Evolutionary conservation across 2,888 invertebrate species (phyloP), one percentile per base, ranked within the genome.

Genomic region (Dendrolimus pini): DNA sequence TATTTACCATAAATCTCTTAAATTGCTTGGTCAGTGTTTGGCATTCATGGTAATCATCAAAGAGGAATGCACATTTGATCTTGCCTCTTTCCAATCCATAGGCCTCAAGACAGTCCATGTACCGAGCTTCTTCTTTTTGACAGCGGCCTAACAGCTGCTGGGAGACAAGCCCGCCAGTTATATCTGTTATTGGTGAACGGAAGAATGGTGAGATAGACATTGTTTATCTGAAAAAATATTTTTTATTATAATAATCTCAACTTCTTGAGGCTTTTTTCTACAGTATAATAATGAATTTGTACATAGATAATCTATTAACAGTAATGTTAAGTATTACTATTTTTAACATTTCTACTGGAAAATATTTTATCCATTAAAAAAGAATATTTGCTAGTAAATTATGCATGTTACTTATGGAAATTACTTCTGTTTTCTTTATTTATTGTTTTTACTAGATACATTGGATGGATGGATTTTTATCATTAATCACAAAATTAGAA

Each of bases 81-180:
- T 83, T 67, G 0, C 94, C 95, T 53, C 91, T 89, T n/a, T 93
- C 92, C 9, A 93, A 68, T 1, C 96, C 97, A 65, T 96, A 96
- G 2, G 96, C 96, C 73, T 96, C 96, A 55, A 96, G 73, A 71
- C 96, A 97, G 65, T 96, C 95, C 85, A 95, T 92, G 71, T 93
- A 92, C 42, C 92, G 91, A 75, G 94, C 85, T 83, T 96, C 96
- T 66, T 95, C 84, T 59, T 92, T 89, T 52, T 92, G 93, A 73
- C 96, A 97, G 41, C 81, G 76, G 30, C 93, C 93, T 69, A 92
- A 84, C 71, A 92, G 83, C 77, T 95, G 95, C 67, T 94, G 93
- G 61, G 93, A 94, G 41, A 93, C 71, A 59, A 95, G 57, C 18
- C 92, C 89, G 63, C 93, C 94, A 52, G 94, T 94, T 56, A 95